Evolutionary conservation across 2,797 vertebrate genomes (phyloP).

Genomic region (Manis pentadactyla): DNA sequence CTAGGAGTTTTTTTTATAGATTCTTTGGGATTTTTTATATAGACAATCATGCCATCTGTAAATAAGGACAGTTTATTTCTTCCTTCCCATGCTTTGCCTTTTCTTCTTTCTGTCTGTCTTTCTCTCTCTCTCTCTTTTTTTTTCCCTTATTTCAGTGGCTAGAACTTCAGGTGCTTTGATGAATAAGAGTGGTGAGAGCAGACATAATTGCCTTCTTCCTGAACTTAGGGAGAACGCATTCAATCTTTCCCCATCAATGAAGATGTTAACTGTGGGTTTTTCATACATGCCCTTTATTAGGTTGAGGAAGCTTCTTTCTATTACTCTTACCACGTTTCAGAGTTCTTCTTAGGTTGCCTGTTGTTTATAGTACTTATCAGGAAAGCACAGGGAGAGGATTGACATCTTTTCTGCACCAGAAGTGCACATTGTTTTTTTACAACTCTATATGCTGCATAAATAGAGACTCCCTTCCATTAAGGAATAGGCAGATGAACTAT

Average conservation of each 20-base stretch:
- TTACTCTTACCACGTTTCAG: not conserved
- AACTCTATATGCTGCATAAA: not conserved
- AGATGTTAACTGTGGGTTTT: not conserved
- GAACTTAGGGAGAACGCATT: not conserved
- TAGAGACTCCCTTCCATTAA: not conserved
- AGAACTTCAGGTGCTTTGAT: not conserved
- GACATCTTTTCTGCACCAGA: not conserved
- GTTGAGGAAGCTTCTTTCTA: not conserved
- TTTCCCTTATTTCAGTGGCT: not conserved
- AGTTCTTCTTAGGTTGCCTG: not conserved
- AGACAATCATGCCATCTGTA: not conserved
- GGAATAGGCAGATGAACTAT: not conserved
- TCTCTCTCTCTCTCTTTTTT: not conserved
- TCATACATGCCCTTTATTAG: not conserved
- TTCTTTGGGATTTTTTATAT: not conserved
- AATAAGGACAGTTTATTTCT: not conserved
- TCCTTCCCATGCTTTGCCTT: not conserved
- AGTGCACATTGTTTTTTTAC: not conserved
- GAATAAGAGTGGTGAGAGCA: not conserved
- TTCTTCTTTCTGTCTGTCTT: not conserved
- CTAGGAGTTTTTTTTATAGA: not conserved
- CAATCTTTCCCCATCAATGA: not conserved
- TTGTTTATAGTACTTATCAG: not conserved
- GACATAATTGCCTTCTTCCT: not conserved
- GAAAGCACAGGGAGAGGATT: not conserved